A percentile compares a stretch with the other conserved stretches of the same genome.
Conservation (phyloP, 1,140 invertebrate species). For the Nasonia longicornis region DNA sequence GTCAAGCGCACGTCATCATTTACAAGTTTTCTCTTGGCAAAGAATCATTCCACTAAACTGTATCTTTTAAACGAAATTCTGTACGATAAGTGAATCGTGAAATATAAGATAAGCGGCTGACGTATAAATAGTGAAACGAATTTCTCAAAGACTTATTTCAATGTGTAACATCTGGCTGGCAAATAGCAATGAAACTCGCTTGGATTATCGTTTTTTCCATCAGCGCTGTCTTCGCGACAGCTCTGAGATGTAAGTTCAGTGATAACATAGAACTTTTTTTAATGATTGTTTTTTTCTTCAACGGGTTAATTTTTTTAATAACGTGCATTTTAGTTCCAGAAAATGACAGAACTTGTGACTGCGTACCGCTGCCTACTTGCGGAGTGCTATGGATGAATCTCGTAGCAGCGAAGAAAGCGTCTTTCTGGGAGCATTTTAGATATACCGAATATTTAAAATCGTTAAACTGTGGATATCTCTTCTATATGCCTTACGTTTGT, state of each 20-base stretch:
- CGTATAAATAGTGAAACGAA: constrained; percentile 23
- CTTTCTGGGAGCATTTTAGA: not conserved
- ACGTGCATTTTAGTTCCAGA: not conserved
- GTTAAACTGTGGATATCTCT: not conserved
- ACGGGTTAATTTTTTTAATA: not conserved
- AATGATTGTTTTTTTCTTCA: not conserved
- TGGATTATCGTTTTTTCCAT: not conserved
- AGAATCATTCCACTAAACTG: not conserved
- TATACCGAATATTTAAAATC: not conserved
- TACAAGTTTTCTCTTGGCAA: too few species aligned
- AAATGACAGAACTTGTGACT: not conserved
- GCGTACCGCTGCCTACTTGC: not conserved
- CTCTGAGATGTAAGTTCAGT: not conserved
- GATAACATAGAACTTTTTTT: not conserved
- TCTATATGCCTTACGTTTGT: not conserved
- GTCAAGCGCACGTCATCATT: too few species aligned
- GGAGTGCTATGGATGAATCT: not conserved
- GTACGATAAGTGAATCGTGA: not conserved
- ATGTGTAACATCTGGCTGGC: not conserved
- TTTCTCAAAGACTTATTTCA: not conserved
- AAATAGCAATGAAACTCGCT: not conserved
- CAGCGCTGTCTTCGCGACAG: not conserved
- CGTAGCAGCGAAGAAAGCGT: not conserved
- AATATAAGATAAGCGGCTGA: not conserved
- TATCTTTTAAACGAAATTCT: not conserved